These are phyloP conservation scores for Lordiphosa collinella DNA, from an alignment of 1,140 invertebrate genomes.

Conservation along the genomic window DNA sequence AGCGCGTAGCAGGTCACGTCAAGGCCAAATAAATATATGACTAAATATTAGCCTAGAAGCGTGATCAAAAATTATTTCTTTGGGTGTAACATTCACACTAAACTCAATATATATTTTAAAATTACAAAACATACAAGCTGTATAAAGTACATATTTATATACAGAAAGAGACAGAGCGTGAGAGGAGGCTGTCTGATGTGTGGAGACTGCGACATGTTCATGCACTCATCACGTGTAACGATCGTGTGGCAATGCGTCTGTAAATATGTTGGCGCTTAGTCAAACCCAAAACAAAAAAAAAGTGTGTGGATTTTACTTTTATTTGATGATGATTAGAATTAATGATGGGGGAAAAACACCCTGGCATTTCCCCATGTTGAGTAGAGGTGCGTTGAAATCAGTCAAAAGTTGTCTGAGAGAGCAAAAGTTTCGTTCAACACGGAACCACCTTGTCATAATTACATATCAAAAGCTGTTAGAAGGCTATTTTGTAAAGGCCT, in stretches of 20 bases:
- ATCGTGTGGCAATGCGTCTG: slow-evolving; percentile 15
- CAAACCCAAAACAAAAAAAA: slow-evolving; percentile 8
- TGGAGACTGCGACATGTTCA: slow-evolving; percentile 27
- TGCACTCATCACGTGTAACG: slow-evolving; percentile 51
- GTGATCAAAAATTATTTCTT: slow-evolving; percentile 48
- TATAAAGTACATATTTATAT: slow-evolving; percentile 27
- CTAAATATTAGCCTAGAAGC: slow-evolving; percentile 42
- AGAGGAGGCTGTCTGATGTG: slow-evolving; percentile 22
- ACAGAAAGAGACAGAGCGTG: slow-evolving; percentile 8
- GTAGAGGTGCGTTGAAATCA: too few relatives aligned
- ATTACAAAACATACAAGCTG: slow-evolving; percentile 20
- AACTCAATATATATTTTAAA: slow-evolving; percentile 54
- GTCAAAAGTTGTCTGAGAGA: slow-evolving; percentile 20
- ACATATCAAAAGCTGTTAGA: slow-evolving; percentile 18
- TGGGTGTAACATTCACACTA: slow-evolving; percentile 28
- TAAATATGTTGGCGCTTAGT: slow-evolving; percentile 36
- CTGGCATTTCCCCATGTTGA: too few relatives aligned
- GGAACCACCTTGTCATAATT: slow-evolving; percentile 40
- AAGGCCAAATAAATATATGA: slow-evolving; percentile 52
- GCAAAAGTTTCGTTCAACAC: slow-evolving; percentile 1
- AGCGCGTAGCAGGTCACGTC: slow-evolving; percentile 47
- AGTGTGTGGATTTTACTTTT: slow-evolving; percentile 18
- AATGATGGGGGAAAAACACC: slow-evolving; percentile 1
- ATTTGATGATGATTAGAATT: slow-evolving; percentile 2
- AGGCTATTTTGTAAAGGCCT: slow-evolving; percentile 42